phyloP scores from a whole-genome alignment of 2,113 vertebrate species.

The Eclectus roratus region DNA sequence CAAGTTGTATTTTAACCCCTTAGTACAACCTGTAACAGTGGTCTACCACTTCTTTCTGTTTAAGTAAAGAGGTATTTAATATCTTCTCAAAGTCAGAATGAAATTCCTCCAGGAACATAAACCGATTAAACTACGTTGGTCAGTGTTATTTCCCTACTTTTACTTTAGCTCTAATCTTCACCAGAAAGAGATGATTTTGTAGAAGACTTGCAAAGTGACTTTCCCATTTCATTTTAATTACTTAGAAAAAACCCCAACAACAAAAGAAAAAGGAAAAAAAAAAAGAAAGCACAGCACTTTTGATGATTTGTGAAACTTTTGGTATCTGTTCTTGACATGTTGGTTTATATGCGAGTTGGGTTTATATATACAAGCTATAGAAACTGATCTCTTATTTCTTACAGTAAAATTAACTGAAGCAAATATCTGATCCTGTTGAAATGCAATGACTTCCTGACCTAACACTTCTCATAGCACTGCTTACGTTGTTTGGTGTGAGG shows the following conservation, averaged over 20 bases:
- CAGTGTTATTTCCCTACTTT: conserved; percentile 67
- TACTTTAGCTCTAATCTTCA: conserved; percentile 65
- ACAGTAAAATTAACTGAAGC: conserved; percentile 59
- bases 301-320: conserved; percentile 65
- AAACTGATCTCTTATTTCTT: conserved; percentile 63
- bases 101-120: conserved; percentile 70
- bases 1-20: conserved; percentile 84
- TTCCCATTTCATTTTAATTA: conserved; percentile 61
- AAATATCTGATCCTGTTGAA: conserved; percentile 60
- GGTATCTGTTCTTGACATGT: conserved; percentile 72
- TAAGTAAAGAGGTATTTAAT: conserved; percentile 76
- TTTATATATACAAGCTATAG: conserved; percentile 47
- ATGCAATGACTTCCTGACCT: conserved; percentile 57
- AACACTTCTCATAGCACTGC: conserved; percentile 60
- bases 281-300: conserved; percentile 78
- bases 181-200: conserved; percentile 66
- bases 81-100: conserved; percentile 74
- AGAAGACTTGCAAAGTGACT: conserved; percentile 69
- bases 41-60: conserved; percentile 82
- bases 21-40: conserved; percentile 83
- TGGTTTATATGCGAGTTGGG: conserved; percentile 67
- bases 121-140: conserved; percentile 65
- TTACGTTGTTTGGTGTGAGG: conserved; percentile 64
- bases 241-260: conserved; percentile 18
- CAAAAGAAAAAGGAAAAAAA: background rate